Base-by-base conservation (phyloP, 2,113 vertebrate species). In the crab-eating macaque (Macaca fascicularis) region DNA sequence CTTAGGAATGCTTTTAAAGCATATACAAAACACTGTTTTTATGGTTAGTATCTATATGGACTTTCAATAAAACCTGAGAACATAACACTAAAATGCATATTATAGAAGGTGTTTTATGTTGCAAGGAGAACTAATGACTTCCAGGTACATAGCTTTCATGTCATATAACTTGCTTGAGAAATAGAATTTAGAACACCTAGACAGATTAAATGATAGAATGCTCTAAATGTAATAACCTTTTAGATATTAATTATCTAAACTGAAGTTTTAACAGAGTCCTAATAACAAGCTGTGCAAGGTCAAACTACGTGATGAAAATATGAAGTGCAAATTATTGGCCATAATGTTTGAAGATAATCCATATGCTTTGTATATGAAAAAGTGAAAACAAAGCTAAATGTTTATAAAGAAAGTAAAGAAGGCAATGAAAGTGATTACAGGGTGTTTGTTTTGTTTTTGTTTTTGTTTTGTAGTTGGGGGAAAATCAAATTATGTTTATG, bases 1-100 rank as follows among this genome's bases (percentile, higher is more conserved):
- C 27, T 78, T 85, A 89, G 2, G 13, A 85, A 72, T 67, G 27
- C n/a, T 94, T 75, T 89, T 48, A 89, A 64, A 78, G 5, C 13
- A 86, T 45, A 43, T 78, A 19, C 2, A 86, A 87, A 55, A 48
- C 52, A 43, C 72, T 35, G 23, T 88, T 95, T 87, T 79, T 27
- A 45, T 82, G 69, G 74, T 22, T 90, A 40, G 80, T 90, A 96
- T 89, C 59, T 89, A 57, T 59, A 89, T 22, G 76, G n/a, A 89
- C 75, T 96, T 96, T 43, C 19, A 93, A 38, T 72, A 82, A 95
- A 89, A 78, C 32, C 52, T 78, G 7, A 89, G 38, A 86, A 57
- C 11, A 64, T 61, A 79, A 92, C 27, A 48, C 2, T 55, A 92
- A 89, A 95, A 64, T 17, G 7, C 70, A 30, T 38, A 59, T 86